Conservation (phyloP, 1,140 invertebrate species). For the Drosophila ercepeae region DNA sequence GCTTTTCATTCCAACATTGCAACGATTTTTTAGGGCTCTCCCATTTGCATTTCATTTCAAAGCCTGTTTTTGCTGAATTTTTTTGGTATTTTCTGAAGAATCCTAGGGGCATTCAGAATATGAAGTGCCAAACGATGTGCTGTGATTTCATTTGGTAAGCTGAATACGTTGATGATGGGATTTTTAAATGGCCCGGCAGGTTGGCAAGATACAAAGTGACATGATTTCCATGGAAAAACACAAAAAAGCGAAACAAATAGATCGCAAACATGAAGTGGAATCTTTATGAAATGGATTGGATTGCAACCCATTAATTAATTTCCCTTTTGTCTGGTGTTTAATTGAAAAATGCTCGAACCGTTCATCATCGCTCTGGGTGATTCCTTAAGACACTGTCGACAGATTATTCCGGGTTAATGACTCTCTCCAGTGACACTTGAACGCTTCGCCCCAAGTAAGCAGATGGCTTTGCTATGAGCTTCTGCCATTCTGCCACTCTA, state of each 20-base stretch:
- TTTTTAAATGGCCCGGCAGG: neutral
- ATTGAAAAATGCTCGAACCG: constrained; percentile 26
- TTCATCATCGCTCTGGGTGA: constrained; percentile 9
- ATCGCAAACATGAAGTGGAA: constrained; percentile 20
- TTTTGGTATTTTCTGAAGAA: constrained; percentile 20
- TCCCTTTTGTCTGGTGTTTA: constrained; percentile 29
- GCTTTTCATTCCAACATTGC: constrained; percentile 68
- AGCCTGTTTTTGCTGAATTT: constrained; percentile 28
- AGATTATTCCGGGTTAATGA: constrained; percentile 54
- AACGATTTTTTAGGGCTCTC: constrained; percentile 34
- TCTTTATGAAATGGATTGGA: constrained; percentile 10
- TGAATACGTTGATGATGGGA: constrained; percentile 16
- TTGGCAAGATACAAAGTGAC: constrained; percentile 13
- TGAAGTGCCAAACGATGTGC: constrained; percentile 28
- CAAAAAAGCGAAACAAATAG: neutral
- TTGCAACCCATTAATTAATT: constrained; percentile 42
- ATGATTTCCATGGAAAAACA: constrained; percentile 32
- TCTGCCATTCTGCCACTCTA: constrained; percentile 12
- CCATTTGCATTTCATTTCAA: constrained; percentile 70
- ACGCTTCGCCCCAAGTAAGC: constrained; percentile 28
- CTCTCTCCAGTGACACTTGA: constrained; percentile 54
- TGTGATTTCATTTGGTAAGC: constrained; percentile 40
- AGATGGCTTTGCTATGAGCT: constrained; percentile 16
- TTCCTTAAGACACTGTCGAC: constrained; percentile 37
- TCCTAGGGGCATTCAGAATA: constrained; percentile 38